Percentiles rank a stretch among this genome's conserved stretches.
Conservation (phyloP, 2,113 vertebrate genomes). For the Sprattus sprattus region DNA sequence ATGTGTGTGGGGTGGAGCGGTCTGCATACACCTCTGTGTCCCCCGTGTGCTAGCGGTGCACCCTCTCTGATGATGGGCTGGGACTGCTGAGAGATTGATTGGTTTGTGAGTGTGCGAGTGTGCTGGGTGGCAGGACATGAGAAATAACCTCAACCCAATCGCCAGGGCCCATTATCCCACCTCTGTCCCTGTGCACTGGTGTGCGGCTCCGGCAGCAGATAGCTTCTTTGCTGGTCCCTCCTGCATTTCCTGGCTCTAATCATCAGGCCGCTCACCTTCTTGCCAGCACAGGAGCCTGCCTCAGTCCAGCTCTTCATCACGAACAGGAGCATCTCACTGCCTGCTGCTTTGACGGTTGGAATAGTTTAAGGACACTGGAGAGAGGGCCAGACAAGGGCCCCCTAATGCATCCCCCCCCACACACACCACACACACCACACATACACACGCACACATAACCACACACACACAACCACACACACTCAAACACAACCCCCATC, state of each 20-base stretch:
- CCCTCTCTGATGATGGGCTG: conserved; percentile 56
- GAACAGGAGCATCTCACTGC: conserved; percentile 55
- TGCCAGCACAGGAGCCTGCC: conserved; percentile 67
- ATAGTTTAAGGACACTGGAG: conserved; percentile 65
- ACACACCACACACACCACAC: not conserved
- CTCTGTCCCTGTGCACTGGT: not conserved
- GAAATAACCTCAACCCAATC: conserved; percentile 9
- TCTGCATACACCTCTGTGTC: conserved; percentile 6
- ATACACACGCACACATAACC: not conserved
- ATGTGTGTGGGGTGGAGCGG: conserved; percentile 14
- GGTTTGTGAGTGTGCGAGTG: not conserved
- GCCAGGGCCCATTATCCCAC: not conserved
- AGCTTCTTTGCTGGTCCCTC: conserved; percentile 60
- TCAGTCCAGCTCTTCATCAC: conserved; percentile 71
- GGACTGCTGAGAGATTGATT: conserved; percentile 52
- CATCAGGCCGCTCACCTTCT: conserved; percentile 61
- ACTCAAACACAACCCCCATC: conserved; percentile 45
- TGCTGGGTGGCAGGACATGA: not conserved
- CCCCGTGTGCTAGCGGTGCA: conserved; percentile 15
- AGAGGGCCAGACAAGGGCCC: conserved; percentile 31
- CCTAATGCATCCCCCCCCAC: not conserved
- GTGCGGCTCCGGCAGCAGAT: not conserved
- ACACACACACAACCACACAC: not conserved
- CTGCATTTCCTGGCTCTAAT: conserved; percentile 85
- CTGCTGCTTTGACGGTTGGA: conserved; percentile 65